Evolutionary conservation across 2,113 vertebrate species (phyloP).

Genomic region (Dasyprocta punctata): DNA sequence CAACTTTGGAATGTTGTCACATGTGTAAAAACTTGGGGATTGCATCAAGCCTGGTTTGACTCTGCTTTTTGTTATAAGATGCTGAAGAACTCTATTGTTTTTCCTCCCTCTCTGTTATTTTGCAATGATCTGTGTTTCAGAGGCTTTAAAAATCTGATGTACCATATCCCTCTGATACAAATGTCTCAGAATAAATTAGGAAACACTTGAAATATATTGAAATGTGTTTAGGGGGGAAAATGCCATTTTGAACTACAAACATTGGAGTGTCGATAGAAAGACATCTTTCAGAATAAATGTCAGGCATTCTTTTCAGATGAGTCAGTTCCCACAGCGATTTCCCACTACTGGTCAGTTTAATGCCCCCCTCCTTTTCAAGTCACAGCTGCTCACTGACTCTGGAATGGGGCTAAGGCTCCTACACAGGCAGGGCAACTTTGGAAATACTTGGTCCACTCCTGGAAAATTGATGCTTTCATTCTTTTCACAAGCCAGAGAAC

Average conservation of each 20-base stretch:
- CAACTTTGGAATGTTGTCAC: slow-evolving; percentile 47
- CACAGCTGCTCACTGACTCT: not conserved
- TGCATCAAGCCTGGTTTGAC: not conserved
- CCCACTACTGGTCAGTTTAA: not conserved
- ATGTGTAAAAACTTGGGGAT: not conserved
- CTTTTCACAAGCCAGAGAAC: not conserved
- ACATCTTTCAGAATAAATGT: slow-evolving; percentile 76
- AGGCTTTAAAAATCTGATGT: slow-evolving; percentile 36
- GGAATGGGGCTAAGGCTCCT: not conserved
- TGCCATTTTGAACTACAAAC: slow-evolving; percentile 22
- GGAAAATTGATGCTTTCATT: not conserved
- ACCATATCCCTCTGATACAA: not conserved
- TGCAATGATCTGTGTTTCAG: not conserved
- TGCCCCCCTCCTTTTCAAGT: not conserved
- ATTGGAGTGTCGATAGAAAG: slow-evolving; percentile 63
- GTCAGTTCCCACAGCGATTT: slow-evolving; percentile 21
- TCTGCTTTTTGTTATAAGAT: not conserved
- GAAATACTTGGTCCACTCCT: not conserved
- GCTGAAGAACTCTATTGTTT: not conserved
- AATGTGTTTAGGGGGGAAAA: not conserved
- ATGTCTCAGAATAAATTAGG: slow-evolving; percentile 56
- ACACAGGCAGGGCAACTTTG: not conserved
- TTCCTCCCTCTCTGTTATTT: not conserved
- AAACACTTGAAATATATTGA: slow-evolving; percentile 56
- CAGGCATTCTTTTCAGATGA: slow-evolving; percentile 74